Evolutionary conservation across 2,797 vertebrate species (phyloP).

Genomic region (Falco concolor): DNA sequence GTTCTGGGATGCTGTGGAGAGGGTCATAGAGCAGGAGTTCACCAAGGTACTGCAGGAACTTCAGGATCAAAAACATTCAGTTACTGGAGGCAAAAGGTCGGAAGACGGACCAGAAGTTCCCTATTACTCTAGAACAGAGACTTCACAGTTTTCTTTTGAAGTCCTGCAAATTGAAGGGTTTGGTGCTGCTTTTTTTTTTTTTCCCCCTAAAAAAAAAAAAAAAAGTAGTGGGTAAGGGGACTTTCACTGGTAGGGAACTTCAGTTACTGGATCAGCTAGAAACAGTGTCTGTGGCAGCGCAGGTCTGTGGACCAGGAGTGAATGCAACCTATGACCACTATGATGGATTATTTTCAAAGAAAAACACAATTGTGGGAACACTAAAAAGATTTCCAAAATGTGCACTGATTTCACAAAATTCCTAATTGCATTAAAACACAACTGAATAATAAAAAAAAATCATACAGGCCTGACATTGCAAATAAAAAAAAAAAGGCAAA

Average conservation of each 20-base stretch:
- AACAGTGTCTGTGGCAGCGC: background rate
- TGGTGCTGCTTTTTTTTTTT: too few species aligned
- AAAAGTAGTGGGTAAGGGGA: accelerated
- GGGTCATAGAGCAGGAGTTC: background rate
- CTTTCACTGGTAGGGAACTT: background rate
- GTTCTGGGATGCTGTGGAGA: background rate
- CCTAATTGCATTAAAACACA: background rate
- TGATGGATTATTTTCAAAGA: background rate
- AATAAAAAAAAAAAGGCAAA: background rate
- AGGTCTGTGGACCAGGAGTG: background rate
- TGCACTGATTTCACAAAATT: background rate
- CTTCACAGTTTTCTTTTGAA: background rate
- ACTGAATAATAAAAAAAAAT: background rate
- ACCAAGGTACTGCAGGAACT: background rate
- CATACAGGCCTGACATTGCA: background rate
- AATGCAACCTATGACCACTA: background rate
- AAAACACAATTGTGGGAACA: background rate
- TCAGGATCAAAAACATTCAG: background rate
- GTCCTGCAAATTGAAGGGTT: background rate
- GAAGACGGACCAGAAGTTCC: background rate
- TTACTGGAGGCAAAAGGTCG: background rate
- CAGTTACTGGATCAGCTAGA: background rate
- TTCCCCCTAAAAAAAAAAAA: background rate
- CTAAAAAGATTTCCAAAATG: background rate
- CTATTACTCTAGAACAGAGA: background rate